Base-by-base conservation (phyloP, 92 coral and sea anemone genomes). In the Hydrozoanthus gracilis region DNA sequence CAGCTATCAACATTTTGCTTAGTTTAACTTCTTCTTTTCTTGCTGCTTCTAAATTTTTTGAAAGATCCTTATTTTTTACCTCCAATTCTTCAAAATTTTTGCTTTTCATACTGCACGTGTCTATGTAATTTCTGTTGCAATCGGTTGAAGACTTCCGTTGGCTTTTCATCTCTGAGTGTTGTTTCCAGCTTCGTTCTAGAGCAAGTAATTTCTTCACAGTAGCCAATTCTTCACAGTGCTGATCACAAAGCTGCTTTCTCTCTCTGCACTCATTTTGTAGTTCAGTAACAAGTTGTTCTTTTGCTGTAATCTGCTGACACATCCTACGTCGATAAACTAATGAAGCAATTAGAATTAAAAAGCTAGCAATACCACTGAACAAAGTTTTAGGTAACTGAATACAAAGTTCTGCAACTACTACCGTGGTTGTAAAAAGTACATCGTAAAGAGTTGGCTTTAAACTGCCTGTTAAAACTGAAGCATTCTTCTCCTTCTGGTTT, bases 141-240 rank as follows among this genome's bases (percentile, higher is more conserved):
- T 3, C 39, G 4, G 12, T 75, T 15, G 6, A 3, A 12, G 12
- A 20, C 18, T n/a, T 27, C 58, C n/a, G 15, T 44, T n/a, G 16
- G 39, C 44, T 27, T 54, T 46, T 77, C 14, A 51, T 54, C 66
- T 88, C 93, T 0, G 92, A 74, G 17, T 87, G 88, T 65, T 78
- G 87, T 58, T 86, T 93, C 76, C 89, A 93, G 50, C 91, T 86
- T 72, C 94, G 79, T 76, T 93, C 96, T 3, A 93, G 94, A 51
- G 87, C 94, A 66, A 93, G 86, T 83, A 93, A 72, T 62, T 83
- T 90, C 74, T 93, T 93, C 44, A 90, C 86, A 55, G 96, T 91
- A 70, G 91, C 92, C 51, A 93, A 86, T 85, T 93, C 94, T 67
- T 93, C 94, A 12, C 77, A 88, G 82, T 88, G 86, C 10, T 77